Base-by-base conservation (phyloP, 2,797 vertebrate species). In the Oceanodroma leucorhoa region DNA sequence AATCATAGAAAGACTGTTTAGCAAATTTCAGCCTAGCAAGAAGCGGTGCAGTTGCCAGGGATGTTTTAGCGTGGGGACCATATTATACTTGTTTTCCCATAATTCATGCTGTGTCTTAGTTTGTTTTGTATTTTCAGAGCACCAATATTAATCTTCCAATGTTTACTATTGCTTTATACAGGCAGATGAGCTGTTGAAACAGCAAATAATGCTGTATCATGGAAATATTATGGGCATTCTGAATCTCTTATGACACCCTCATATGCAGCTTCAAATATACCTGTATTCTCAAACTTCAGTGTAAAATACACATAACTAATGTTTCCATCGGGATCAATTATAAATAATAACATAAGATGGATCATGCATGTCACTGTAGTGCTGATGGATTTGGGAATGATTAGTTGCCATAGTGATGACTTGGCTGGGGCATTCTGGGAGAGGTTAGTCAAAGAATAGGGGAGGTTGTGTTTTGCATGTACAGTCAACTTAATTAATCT, bases 351-450 rank as follows among this genome's bases (percentile, higher is more conserved):
- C 50, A 58, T 41, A 45, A 66, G 50, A 78, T 69, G 83, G 45
- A 87, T 83, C 58, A 9, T 19, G 48, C 13, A n/a, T n/a, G 14
- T 76, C 29, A 14, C 57, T 55, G 53, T 36, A 51, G 70, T 89
- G 67, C 51, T 77, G 82, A 94, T 45, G 70, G 62, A 94, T 94
- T 83, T 93, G 91, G 83, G 93, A 96, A 71, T 96, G 78, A 91
- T 67, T 62, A 45, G 95, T 97, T 97, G 76, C 87, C 81, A 96
- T 95, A 78, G 95, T 30, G 73, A 97, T 91, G 70, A 29, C 77
- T 96, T 86, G 75, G 53, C 55, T 83, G 86, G 76, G 79, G 60
- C 58, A 73, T 79, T 81, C 89, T 95, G 65, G 80, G 92, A 80
- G 92, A 90, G 83, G 81, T 83, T 95, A 94, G 76, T 54, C 91